Base-by-base conservation (phyloP, 2,113 vertebrate species). In the Solea solea region DNA sequence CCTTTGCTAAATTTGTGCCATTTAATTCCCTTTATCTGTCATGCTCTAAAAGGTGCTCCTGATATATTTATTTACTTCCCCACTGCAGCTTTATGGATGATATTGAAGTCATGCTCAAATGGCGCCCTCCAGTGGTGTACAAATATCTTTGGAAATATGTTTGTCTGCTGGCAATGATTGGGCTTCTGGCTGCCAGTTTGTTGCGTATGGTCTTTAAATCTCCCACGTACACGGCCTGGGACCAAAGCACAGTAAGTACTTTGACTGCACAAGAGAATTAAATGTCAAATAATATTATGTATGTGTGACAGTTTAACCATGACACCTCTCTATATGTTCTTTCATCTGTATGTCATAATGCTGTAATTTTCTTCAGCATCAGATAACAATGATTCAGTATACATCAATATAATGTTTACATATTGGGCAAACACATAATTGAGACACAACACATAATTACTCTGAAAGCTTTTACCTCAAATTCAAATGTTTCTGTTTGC, bases 131-230 rank as follows among this genome's bases (percentile, higher is more conserved):
- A 4, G 93, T 91, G 81, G 91, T 96, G 76, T 99, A 99, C 76
- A 96, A 95, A 87, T 99, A 99, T 85, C 89, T 97, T 71, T 99
- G 98, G 98, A 97, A 98, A 90, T 99, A 98, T 0, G 93, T 99
- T n/a, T 99, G 97, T 9, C 91, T 96, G 1, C 86, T 99, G 75
- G 94, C 95, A 34, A 98, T 99, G 97, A 87, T 95, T 0, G 87
- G 95, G 44, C 95, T 99, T 11, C 94, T 98, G 86, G 92, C 93
- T 0, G 96, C 96, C 80, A 98, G 97, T 90, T 86, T 99, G 81
- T 90, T 98, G 68, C 96, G 96, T 52, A 95, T 99, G 93, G 92
- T 95, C 27, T 94, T 99, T 75, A 97, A 93, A 27, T 84, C 95
- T 0, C 98, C 98, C 0, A 97, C 96, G 0, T 99, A 99, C 88